Evolutionary conservation across 2,113 vertebrate genomes (phyloP).

Genomic region (Megaleporinus macrocephalus): DNA sequence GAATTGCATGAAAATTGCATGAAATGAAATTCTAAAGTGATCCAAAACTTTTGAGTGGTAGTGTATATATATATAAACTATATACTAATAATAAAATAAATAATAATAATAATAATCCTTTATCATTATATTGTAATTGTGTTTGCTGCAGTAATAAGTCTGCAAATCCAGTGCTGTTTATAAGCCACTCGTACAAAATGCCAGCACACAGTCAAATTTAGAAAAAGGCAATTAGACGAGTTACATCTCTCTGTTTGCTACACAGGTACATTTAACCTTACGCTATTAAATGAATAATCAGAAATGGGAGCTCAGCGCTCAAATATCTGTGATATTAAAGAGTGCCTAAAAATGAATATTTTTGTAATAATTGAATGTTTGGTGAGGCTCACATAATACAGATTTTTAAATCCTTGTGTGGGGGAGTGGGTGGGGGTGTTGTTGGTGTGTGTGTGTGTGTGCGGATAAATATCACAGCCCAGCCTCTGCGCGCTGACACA

Average conservation of each 20-base stretch:
- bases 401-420: neutral
- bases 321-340: neutral
- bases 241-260: neutral
- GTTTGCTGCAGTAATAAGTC: neutral
- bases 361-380: neutral
- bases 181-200: neutral
- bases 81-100: too few relatives aligned
- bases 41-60: too few relatives aligned
- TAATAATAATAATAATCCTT: too few relatives aligned
- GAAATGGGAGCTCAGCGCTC: neutral
- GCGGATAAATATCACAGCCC: neutral
- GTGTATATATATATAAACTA: too few relatives aligned
- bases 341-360: neutral
- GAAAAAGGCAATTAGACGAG: neutral
- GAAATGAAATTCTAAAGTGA: too few relatives aligned
- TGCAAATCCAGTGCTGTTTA: neutral
- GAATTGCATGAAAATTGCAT: too few relatives aligned
- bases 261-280: neutral
- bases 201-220: neutral
- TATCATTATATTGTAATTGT: neutral
- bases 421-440: neutral
- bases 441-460: neutral
- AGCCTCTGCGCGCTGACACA: neutral
- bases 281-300: neutral
- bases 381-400: neutral